Percentiles rank a stretch among this genome's conserved stretches.
Evolutionary conservation across 2,113 vertebrate genomes (phyloP).

Genomic region (Cottus gobio): DNA sequence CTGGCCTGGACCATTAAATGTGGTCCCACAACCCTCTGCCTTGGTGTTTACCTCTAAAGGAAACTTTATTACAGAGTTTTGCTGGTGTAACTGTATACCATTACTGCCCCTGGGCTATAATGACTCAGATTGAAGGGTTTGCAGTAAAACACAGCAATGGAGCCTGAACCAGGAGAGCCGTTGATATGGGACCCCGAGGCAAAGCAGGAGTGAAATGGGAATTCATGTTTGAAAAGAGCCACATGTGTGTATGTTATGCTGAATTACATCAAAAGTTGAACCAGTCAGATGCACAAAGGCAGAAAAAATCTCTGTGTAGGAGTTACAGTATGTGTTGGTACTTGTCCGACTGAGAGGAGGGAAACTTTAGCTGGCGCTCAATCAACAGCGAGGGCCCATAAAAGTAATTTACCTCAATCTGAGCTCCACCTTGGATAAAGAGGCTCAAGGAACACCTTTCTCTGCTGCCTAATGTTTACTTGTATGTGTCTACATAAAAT

Average conservation of each 20-base stretch:
- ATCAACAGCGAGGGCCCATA: conserved; percentile 68
- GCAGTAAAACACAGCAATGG: conserved; percentile 59
- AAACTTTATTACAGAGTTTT: conserved; percentile 81
- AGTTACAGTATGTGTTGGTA: conserved; percentile 68
- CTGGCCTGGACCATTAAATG: conserved; percentile 40
- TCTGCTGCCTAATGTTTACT: background rate
- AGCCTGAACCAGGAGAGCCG: conserved; percentile 49
- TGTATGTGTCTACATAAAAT: background rate
- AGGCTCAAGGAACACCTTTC: conserved; percentile 7
- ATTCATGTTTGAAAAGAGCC: conserved; percentile 45
- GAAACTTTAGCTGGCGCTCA: conserved; percentile 69
- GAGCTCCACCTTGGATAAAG: conserved; percentile 70
- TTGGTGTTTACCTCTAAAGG: conserved; percentile 68
- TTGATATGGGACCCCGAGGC: conserved; percentile 45
- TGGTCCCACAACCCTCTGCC: conserved; percentile 39
- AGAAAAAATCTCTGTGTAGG: conserved; percentile 10
- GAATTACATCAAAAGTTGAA: conserved; percentile 32
- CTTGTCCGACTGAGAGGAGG: conserved; percentile 60
- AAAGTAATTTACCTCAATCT: conserved; percentile 63
- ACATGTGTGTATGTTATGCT: conserved; percentile 29
- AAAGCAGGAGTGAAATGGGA: conserved; percentile 18
- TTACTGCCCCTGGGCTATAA: conserved; percentile 79
- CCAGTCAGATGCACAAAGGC: background rate
- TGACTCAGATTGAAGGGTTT: conserved; percentile 76
- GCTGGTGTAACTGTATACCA: conserved; percentile 75